These are phyloP conservation scores for Morelia viridis DNA, from an alignment of 2,797 vertebrate species.

Conservation along the genomic window DNA sequence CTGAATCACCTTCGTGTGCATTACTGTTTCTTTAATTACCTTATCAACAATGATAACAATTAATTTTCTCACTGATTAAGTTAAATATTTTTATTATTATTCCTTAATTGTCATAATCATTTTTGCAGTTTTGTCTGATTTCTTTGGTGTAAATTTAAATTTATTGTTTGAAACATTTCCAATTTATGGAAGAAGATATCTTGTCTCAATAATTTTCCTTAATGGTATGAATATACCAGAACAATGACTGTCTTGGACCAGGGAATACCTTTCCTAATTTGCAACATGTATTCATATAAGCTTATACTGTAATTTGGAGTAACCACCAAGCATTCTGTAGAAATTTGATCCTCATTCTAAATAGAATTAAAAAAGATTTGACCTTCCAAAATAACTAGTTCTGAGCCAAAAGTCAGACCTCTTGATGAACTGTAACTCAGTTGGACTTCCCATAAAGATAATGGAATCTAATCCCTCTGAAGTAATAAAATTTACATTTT, in stretches of 20 bases:
- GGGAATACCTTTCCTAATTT: background rate
- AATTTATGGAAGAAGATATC: background rate
- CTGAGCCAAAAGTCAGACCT: background rate
- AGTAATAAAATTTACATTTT: background rate
- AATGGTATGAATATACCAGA: background rate
- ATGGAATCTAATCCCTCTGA: background rate
- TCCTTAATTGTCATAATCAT: background rate
- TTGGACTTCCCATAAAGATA: background rate
- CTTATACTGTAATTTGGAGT: background rate
- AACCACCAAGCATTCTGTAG: background rate
- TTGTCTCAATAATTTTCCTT: background rate
- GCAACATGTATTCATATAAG: background rate
- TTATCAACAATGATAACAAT: background rate
- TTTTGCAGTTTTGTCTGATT: background rate
- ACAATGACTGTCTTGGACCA: background rate
- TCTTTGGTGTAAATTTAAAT: background rate
- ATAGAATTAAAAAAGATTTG: background rate
- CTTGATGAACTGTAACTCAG: background rate
- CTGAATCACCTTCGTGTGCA: background rate
- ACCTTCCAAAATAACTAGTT: background rate
- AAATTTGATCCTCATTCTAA: background rate
- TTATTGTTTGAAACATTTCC: background rate
- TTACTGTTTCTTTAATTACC: background rate
- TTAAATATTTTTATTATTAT: background rate
- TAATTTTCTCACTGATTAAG: background rate